Evolutionary conservation across 2,888 invertebrate genomes (phyloP), one percentile per base, ranked within the genome.

Genomic region (Oscheius onirici): DNA sequence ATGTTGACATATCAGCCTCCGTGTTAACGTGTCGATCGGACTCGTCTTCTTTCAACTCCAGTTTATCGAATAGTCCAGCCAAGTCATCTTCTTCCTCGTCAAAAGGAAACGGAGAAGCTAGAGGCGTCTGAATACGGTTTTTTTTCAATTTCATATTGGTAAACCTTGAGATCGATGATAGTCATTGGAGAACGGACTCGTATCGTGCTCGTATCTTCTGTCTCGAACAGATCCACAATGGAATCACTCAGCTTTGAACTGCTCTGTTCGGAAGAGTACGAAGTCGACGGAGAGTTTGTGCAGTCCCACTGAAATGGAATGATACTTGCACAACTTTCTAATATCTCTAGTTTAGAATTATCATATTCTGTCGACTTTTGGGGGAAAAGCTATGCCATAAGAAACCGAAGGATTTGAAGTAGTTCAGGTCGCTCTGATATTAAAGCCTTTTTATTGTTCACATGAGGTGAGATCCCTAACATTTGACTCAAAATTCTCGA

Each of bases 31-130:
- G 34, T 34, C 34, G 34, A 34, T 34, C 34, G 34, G 58, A 41
- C 13, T 52, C 40, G 51, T 52, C 41, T n/a, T 55, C 55, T 49
- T 52, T 41, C 20, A 70, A n/a, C 24, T 70, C 63, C 1, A 70
- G 28, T 26, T 51, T 22, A 40, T 70, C 63, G 26, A 70, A 69
- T 2, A 69, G 49, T 26, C 57, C 58, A 3, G 41, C 69, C 10
- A 69, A 22, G 46, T 69, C 69, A 11, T 69, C 57, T 10, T 69
- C 66, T 24, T 40, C 54, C 26, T 52, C 52, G 34, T 66, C 66
- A 24, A 66, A 66, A 11, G 66, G 66, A 34, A 66, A 66, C 3
- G 66, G 66, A 34, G 63, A 58, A 41, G 8, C 40, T 20, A 43
- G 2, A 6, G 58, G 58, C 6, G 58, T 58, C 58, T 58, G 24